A percentile compares a stretch with the other conserved stretches of the same genome.
Evolutionary conservation across 2,888 invertebrate species (phyloP).

Genomic region (Phymatocera aterrima): DNA sequence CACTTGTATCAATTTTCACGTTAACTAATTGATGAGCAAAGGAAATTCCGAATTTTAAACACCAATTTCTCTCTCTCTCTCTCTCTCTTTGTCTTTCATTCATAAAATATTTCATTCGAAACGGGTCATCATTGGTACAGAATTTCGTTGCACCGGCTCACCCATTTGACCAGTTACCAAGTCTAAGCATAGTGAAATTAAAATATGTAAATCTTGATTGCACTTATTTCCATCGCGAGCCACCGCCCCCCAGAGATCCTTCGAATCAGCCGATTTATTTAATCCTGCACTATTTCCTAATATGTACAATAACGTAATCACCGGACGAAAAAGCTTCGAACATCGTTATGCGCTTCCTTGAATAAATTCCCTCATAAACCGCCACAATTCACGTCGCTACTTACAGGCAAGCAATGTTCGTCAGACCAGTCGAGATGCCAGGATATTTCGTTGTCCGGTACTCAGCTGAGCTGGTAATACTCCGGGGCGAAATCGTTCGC

Average conservation of each 20-base stretch:
- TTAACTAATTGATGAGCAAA: not conserved
- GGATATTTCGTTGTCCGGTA: conserved; percentile 65
- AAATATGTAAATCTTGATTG: conserved; percentile 43
- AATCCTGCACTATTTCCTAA: conserved; percentile 8
- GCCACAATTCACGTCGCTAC: conserved; percentile 54
- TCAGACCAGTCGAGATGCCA: conserved; percentile 70
- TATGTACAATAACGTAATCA: conserved; percentile 23
- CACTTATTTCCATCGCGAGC: conserved; percentile 28
- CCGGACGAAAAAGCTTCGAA: not conserved
- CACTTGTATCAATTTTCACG: not conserved
- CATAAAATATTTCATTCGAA: not conserved
- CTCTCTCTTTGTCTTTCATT: not conserved
- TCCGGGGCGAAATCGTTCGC: conserved; percentile 96
- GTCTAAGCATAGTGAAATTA: not conserved
- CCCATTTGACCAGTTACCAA: not conserved
- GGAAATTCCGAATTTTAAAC: not conserved
- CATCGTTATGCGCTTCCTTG: not conserved
- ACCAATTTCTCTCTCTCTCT: no score
- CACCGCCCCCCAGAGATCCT: conserved; percentile 17
- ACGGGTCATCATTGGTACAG: not conserved
- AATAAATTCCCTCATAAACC: not conserved
- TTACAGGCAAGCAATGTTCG: conserved; percentile 71
- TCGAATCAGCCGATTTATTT: conserved; percentile 41
- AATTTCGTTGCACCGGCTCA: not conserved
- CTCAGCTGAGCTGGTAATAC: conserved; percentile 87